These are phyloP conservation scores for Brachyptera risi DNA, from an alignment of 2,888 invertebrate species.

Conservation along the genomic window DNA sequence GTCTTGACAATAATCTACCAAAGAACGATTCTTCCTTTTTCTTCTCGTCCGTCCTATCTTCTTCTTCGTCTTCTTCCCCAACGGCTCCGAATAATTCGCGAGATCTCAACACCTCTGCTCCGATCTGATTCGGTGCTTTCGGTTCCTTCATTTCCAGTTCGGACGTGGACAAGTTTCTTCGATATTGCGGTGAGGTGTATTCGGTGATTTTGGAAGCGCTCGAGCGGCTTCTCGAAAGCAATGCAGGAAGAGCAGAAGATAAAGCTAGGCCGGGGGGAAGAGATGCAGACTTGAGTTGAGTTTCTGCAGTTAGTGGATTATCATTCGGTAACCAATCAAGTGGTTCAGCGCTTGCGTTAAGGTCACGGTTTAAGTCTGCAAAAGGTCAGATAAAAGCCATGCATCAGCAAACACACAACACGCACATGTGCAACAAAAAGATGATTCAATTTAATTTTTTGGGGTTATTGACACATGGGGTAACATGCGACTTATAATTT, in stretches of 20 bases:
- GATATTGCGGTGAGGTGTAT: constrained; percentile 43
- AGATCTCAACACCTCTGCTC: constrained; percentile 12
- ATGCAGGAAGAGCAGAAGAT: constrained; percentile 47
- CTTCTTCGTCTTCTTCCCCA: constrained; percentile 36
- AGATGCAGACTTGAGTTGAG: constrained; percentile 56
- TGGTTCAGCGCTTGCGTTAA: constrained; percentile 13
- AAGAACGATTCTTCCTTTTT: constrained; percentile 62
- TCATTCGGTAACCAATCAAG: constrained; percentile 22
- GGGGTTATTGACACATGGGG: too few relatives aligned
- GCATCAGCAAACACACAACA: too few relatives aligned
- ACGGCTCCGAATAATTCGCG: constrained; percentile 32
- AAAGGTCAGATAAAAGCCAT: constrained; percentile 27
- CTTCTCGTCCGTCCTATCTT: constrained; percentile 43
- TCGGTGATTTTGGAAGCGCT: constrained; percentile 46
- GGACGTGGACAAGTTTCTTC: constrained; percentile 8
- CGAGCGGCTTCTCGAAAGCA: constrained; percentile 47
- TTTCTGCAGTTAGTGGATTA: constrained; percentile 3
- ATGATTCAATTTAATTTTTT: too few relatives aligned
- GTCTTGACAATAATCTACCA: constrained; percentile 61
- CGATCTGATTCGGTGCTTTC: neutral
- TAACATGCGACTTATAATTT: too few relatives aligned
- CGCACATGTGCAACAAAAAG: too few relatives aligned
- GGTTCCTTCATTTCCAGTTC: constrained; percentile 8
- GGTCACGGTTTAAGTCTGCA: constrained; percentile 24
- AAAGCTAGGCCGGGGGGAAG: constrained; percentile 59